Conservation (phyloP, 2,113 vertebrate genomes). For the Alaudala cheleensis region DNA sequence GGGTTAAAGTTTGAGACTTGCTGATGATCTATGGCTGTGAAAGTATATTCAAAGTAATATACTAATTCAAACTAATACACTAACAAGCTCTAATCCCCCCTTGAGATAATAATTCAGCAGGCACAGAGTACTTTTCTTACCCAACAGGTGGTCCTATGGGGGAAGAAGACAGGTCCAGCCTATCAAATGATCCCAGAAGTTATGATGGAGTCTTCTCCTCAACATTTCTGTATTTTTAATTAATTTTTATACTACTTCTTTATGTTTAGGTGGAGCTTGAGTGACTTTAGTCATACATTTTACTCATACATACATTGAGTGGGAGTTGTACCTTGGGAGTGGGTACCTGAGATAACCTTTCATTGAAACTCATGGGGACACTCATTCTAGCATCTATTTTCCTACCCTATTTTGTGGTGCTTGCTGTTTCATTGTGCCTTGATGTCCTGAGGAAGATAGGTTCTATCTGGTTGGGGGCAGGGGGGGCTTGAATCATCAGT, state of each 20-base stretch:
- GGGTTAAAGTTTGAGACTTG: neutral
- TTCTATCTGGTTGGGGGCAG: neutral
- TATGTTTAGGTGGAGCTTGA: neutral
- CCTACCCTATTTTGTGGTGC: neutral
- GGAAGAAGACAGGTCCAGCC: neutral
- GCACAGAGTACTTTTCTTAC: neutral
- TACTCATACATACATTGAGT: too few relatives aligned
- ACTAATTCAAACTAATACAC: neutral
- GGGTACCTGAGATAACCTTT: neutral
- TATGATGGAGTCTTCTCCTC: neutral
- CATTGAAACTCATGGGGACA: neutral
- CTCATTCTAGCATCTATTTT: neutral
- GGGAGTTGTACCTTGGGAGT: neutral
- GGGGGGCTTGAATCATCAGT: neutral
- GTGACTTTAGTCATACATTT: fast-evolving
- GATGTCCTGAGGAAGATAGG: neutral
- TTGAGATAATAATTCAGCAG: neutral
- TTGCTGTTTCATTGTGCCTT: neutral
- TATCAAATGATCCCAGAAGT: neutral
- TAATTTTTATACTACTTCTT: neutral
- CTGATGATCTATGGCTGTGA: neutral
- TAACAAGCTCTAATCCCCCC: neutral
- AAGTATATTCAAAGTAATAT: neutral
- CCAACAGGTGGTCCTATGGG: fast-evolving
- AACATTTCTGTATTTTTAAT: neutral